Base-by-base conservation (phyloP, 1,140 invertebrate genomes). In the Procambarus virginalis region DNA sequence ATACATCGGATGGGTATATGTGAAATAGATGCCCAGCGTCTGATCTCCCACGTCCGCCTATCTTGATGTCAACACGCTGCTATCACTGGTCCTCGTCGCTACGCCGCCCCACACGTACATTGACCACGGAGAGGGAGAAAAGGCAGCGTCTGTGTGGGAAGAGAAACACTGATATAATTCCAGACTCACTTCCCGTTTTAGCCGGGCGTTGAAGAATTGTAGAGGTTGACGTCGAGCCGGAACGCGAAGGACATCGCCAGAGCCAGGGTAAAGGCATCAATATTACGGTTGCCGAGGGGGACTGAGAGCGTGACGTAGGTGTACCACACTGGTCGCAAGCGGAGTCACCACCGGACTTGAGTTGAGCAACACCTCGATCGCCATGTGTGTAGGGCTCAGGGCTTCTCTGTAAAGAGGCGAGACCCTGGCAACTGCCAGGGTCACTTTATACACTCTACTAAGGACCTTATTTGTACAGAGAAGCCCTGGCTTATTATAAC, bases 171-270 rank as follows among this genome's bases (percentile, higher is more conserved):
- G 1, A 84, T 64, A 64, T 17, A 64, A 64, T 17, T 17, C 60
- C 17, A 5, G 60, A 73, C 82, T 73, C 60, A 84, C 84, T 85
- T n/a, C 78, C 86, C 22, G 17, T 45, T 5, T n/a, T 5, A 10
- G 60, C n/a, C 20, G n/a, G 64, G 22, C 58, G 17, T 89, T 89
- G 76, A 89, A 89, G 2, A 89, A 10, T 79, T 22, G 81, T 89
- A 89, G n/a, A 89, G 76, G 20, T 79, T 49, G 22, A 89, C 78
- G 58, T 89, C 81, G n/a, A 89, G 34, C 4, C 88, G 80, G 82
- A 89, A 84, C 46, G 55, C 17, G 60, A 89, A 8, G 81, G 51
- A 14, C 4, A 84, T 34, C 9, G 45, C 75, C 34, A 58, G 22
- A 14, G 88, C 81, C 8, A 89, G 60, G 10, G 79, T 5, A 22